Percentiles rank a stretch among this genome's conserved stretches.
Evolutionary conservation across 2,888 invertebrate species (phyloP).

Genomic region (Lucinisca nassula): DNA sequence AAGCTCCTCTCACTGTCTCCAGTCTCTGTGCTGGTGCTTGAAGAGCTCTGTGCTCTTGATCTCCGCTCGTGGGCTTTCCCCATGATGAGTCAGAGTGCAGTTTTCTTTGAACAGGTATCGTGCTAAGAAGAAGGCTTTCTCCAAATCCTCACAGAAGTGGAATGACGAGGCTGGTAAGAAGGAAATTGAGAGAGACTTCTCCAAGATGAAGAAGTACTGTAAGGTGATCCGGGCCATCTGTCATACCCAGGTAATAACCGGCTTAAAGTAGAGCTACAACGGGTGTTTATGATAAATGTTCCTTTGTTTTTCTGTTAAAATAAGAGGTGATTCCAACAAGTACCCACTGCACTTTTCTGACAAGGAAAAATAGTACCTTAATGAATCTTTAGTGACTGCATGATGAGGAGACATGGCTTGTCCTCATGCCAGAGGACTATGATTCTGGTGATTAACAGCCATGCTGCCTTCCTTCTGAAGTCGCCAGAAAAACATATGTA

Average conservation of each 20-base stretch:
- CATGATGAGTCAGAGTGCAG: slow-evolving; percentile 72
- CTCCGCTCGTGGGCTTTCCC: slow-evolving; percentile 54
- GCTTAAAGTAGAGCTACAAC: too few species aligned
- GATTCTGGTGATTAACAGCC: slow-evolving; percentile 55
- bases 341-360: too few species aligned
- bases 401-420: background rate
- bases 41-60: slow-evolving; percentile 58
- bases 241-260: slow-evolving; percentile 99
- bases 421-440: background rate
- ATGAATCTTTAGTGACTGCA: background rate
- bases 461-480: slow-evolving; percentile 79
- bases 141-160: slow-evolving; percentile 99
- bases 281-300: too few species aligned
- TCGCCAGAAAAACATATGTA: too few species aligned
- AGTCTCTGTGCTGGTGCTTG: slow-evolving; percentile 26
- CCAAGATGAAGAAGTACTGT: slow-evolving; percentile 99
- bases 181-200: slow-evolving; percentile 98
- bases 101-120: slow-evolving; percentile 94
- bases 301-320: too few species aligned
- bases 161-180: slow-evolving; percentile 98
- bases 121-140: slow-evolving; percentile 99
- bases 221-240: slow-evolving; percentile 98
- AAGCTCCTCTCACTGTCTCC: slow-evolving; percentile 67
- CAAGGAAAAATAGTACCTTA: too few species aligned
- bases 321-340: too few species aligned